Evolutionary conservation across 1,140 invertebrate species (phyloP), one percentile per base, ranked within the genome.

Genomic region (Musca vetustissima): DNA sequence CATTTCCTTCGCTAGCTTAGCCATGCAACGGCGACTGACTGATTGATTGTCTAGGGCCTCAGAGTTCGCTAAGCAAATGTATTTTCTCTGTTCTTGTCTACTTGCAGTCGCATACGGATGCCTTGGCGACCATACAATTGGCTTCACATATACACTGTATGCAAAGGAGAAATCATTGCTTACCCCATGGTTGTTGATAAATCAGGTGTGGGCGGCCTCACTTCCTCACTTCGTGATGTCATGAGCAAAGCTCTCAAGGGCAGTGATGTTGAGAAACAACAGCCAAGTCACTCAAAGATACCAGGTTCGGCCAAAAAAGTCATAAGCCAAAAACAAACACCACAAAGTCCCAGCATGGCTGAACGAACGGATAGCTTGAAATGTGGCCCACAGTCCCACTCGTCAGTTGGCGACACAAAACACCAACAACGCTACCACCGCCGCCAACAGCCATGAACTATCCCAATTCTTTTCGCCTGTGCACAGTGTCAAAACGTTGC

Each of bases 91-190:
- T n/a, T 53, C 28, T 49, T 21, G 24, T 53, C 48, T 47, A 19
- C 43, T 86, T 90, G 15, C 88, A 91, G 78, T 91, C 93, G 68
- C 96, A 97, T 82, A 91, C 92, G 14, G 96, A 98, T 78, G 96
- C 95, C 0, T 82, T 98, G 64, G 94, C 95, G 64, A 97, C 96
- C 6, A 89, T 98, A 22, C 96, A 98, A 83, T 83, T 98, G 73
- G 95, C 96, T 3, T 95, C 96, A 3, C 88, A 95, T 72, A 95
- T 98, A 77, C 95, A 98, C 84, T 88, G 95, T 57, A 90, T 98
- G 87, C 85, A 95, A 74, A 84, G 95, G 71, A 86, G 94, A 74
- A 92, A 92, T 74, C 81, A 83, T 73, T 76, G 81, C 7, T 77
- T 79, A 6, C 80, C 81, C 64, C 70, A 82, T 71, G 77, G 76